These are phyloP conservation scores for Pseudomyrmex flavicornis DNA, from an alignment of 1,140 invertebrate species.

Conservation along the genomic window DNA sequence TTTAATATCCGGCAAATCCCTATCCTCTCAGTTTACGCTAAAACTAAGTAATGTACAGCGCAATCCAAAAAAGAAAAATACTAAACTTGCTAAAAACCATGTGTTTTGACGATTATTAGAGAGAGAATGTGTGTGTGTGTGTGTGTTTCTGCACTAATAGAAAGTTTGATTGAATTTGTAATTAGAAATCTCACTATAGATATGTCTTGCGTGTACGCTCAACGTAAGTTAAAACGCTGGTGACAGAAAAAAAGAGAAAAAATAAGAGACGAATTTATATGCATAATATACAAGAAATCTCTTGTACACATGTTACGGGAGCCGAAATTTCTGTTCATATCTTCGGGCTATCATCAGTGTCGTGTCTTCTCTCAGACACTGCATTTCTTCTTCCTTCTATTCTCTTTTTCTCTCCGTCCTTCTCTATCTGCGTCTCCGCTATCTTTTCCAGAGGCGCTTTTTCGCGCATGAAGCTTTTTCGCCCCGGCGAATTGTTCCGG, in stretches of 20 bases:
- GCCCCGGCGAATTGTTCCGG: slow-evolving; percentile 29
- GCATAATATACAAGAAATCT: too few relatives aligned
- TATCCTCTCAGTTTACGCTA: slow-evolving; percentile 14
- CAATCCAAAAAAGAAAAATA: not conserved
- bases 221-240: not conserved
- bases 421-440: not conserved
- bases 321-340: slow-evolving; percentile 11
- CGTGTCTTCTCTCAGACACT: slow-evolving; percentile 30
- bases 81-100: not conserved
- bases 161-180: too few relatives aligned
- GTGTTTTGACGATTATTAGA: not conserved
- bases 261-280: not conserved
- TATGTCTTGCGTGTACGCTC: not conserved
- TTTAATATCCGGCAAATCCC: slow-evolving; percentile 79
- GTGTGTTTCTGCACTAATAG: too few relatives aligned
- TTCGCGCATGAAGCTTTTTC: not conserved
- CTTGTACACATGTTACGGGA: not conserved
- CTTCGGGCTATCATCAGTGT: slow-evolving; percentile 25
- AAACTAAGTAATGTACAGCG: slow-evolving; percentile 5
- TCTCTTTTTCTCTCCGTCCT: not conserved
- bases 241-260: not conserved
- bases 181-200: too few relatives aligned
- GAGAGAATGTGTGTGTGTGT: not conserved
- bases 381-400: not conserved
- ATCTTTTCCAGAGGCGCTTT: slow-evolving; percentile 33